Percentiles rank a stretch among this genome's conserved stretches.
Evolutionary conservation across 2,113 vertebrate genomes (phyloP).

Genomic region (Rhynchopsitta pachyrhyncha): DNA sequence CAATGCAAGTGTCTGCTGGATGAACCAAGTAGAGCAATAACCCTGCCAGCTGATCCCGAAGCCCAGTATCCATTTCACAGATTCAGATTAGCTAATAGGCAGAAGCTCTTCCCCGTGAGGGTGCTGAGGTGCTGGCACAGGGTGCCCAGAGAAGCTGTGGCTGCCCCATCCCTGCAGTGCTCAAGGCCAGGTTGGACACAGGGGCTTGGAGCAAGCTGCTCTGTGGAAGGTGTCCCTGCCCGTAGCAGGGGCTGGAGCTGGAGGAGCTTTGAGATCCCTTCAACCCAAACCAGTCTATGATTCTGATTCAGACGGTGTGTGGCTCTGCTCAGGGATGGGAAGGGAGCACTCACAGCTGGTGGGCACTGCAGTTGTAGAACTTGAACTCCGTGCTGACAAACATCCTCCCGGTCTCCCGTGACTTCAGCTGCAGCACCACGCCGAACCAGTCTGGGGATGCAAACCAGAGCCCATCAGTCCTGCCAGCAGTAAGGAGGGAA

Average conservation of each 20-base stretch:
- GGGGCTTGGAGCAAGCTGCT: too few relatives aligned
- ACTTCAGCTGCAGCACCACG: slow-evolving; percentile 90
- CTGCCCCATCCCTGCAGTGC: too few relatives aligned
- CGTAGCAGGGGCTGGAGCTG: neutral
- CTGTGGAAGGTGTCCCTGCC: neutral
- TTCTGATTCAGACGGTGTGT: fast-evolving
- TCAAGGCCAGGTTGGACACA: too few relatives aligned
- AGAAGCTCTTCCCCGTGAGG: neutral
- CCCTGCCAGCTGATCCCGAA: fast-evolving
- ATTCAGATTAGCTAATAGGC: neutral
- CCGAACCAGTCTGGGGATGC: slow-evolving; percentile 88
- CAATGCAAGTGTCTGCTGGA: fast-evolving
- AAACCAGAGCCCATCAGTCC: neutral
- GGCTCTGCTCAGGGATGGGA: fast-evolving
- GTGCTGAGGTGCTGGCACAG: neutral
- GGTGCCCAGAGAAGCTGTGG: neutral
- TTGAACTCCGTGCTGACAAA: slow-evolving; percentile 98
- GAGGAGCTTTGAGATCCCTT: neutral
- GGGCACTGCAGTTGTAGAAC: slow-evolving; percentile 99
- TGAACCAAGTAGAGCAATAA: neutral
- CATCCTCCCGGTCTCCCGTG: slow-evolving; percentile 91
- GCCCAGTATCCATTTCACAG: neutral
- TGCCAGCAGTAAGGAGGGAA: neutral
- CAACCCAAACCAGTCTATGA: neutral
- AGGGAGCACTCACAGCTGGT: slow-evolving; percentile 88